Evolutionary conservation across 2,113 vertebrate species (phyloP), one percentile per base, ranked within the genome.

Genomic region (Oophaga pumilio): DNA sequence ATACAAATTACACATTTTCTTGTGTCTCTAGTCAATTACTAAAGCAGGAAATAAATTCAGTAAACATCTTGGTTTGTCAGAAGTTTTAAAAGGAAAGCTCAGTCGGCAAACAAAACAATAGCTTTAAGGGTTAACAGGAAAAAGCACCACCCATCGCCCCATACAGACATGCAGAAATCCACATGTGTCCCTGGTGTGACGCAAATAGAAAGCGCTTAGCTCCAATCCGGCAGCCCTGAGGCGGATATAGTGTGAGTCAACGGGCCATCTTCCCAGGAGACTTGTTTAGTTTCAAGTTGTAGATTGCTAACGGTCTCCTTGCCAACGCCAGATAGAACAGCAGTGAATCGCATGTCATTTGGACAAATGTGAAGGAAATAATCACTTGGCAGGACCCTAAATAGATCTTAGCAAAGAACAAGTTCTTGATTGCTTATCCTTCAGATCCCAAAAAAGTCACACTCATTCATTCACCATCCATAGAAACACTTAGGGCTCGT

Each of bases 111-210:
- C 68, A 87, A 84, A 81, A 60, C 59, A 87, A 49, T 79, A 15
- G 82, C 76, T 56, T 89, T 89, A 78, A 28, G 68, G 76, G 77
- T 69, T 79, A 87, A 85, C 69, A 89, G 76, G 66, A 88, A 79
- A 89, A 73, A 59, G 73, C 87, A 84, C 79, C 5, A 76, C 28
- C 10, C 28, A 20, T 18, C 68, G 83, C 83, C 87, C 87, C 14
- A 0, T 53, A 84, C 88, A 89, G 87, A 90, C 86, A 59, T 89
- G 82, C 85, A 77, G 89, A 76, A 89, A 88, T 88, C 84, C 83
- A 84, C 88, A 85, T 76, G n/a, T 60, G 66, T 88, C 76, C 59
- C 90, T 76, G 84, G 82, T 84, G 79, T 68, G 87, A 53, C 26
- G 13, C 50, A 49, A 74, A 57, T 59, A 77, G 71, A 43, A 28